Evolutionary conservation across 2,797 vertebrate species (phyloP).

Genomic region (Pseudocheirus occidentalis): DNA sequence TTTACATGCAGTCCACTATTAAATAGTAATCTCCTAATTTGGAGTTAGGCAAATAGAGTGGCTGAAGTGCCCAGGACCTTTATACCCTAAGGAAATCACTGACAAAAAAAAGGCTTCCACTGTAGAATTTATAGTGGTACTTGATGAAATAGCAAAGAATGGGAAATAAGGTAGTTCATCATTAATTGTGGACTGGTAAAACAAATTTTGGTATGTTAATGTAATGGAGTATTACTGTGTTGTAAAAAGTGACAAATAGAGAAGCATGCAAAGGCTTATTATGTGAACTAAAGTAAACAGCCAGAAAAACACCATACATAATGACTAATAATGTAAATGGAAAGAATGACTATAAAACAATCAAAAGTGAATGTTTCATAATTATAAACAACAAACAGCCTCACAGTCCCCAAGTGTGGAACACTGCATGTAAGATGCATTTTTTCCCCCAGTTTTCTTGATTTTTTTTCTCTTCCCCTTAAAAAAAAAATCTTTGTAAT

Average conservation of each 20-base stretch:
- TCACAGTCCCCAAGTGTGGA: background rate
- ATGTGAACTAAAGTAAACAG: background rate
- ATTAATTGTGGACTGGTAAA: background rate
- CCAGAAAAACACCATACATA: background rate
- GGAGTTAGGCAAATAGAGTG: background rate
- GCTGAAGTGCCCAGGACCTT: background rate
- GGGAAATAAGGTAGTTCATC: background rate
- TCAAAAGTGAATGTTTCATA: background rate
- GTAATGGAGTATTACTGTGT: background rate
- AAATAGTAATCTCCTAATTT: background rate
- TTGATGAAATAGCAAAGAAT: background rate
- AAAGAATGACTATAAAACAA: background rate
- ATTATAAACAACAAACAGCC: background rate
- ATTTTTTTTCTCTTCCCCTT: background rate
- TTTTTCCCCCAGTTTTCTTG: background rate
- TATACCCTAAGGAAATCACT: background rate
- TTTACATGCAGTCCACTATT: background rate
- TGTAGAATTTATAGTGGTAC: background rate
- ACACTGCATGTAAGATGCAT: background rate
- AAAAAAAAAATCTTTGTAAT: background rate
- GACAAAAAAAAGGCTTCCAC: background rate
- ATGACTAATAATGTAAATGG: background rate
- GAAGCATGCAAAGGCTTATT: background rate
- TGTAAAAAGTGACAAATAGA: background rate
- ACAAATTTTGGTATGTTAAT: background rate